Percentiles rank a stretch among this genome's conserved stretches.
Conservation (phyloP, 1,140 invertebrate species). For the Battus philenor region DNA sequence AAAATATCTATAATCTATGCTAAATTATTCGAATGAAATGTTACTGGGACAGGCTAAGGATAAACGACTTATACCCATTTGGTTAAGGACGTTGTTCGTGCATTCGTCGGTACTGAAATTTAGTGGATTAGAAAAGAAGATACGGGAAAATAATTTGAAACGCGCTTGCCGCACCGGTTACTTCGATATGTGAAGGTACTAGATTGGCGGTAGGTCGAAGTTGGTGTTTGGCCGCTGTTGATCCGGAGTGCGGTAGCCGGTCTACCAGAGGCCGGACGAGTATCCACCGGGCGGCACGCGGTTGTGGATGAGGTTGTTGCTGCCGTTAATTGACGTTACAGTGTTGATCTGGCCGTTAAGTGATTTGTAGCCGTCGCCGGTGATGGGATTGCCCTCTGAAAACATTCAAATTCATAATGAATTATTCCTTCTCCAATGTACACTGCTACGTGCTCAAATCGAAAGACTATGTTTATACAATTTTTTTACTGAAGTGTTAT, state of each 20-base stretch:
- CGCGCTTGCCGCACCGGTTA: constrained; percentile 13
- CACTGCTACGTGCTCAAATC: no score
- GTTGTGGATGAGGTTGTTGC: constrained; percentile 57
- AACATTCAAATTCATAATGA: no score
- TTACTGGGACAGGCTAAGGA: constrained; percentile 71
- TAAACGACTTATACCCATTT: constrained; percentile 67
- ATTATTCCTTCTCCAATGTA: no score
- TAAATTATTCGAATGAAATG: constrained; percentile 61
- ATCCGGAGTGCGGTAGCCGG: constrained; percentile 13
- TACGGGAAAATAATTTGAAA: constrained; percentile 33
- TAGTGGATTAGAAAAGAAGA: constrained; percentile 43
- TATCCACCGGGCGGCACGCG: constrained; percentile 70
- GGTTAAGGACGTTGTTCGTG: constrained; percentile 49
- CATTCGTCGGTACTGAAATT: constrained; percentile 44
- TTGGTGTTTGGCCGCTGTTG: constrained; percentile 22
- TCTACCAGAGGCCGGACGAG: constrained; percentile 73
- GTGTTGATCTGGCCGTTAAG: constrained; percentile 75
- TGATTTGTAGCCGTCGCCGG: constrained; percentile 74
- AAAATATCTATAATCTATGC: constrained; percentile 72
- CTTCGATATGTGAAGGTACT: constrained; percentile 21
- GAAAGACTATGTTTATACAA: no score
- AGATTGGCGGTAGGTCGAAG: constrained; percentile 23
- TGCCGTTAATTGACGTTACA: constrained; percentile 67
- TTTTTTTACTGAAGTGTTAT: no score
- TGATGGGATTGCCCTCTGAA: constrained; percentile 75